Percentiles rank a stretch among this genome's conserved stretches.
phyloP scores from a whole-genome alignment of 2,888 invertebrate genomes.

The Eugnorisma glareosa region DNA sequence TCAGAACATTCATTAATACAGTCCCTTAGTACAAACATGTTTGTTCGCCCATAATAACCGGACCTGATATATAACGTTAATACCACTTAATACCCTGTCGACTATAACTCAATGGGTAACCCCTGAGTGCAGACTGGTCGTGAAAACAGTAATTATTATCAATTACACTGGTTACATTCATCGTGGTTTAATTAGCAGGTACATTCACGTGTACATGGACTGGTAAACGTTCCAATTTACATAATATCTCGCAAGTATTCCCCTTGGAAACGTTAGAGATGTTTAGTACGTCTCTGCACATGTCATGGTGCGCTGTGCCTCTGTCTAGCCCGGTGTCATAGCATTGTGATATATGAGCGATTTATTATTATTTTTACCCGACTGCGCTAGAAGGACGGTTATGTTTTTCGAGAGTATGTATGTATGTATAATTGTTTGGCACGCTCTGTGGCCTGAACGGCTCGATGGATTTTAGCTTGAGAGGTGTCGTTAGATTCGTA shows the following conservation, averaged over 20 bases:
- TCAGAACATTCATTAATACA: slow-evolving; percentile 16
- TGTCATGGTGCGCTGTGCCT: neutral
- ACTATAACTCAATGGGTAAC: slow-evolving; percentile 45
- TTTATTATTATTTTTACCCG: too few species aligned
- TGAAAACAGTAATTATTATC: slow-evolving; percentile 35
- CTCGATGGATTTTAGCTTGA: too few species aligned
- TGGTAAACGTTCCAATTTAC: slow-evolving; percentile 28
- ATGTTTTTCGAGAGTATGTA: too few species aligned
- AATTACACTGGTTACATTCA: slow-evolving; percentile 20
- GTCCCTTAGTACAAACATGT: slow-evolving; percentile 12
- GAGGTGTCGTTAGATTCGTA: too few species aligned
- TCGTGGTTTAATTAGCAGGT: slow-evolving; percentile 34
- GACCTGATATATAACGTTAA: slow-evolving; percentile 8
- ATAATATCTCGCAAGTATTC: neutral
- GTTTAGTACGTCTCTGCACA: neutral
- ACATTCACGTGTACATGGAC: slow-evolving; percentile 12
- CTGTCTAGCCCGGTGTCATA: neutral
- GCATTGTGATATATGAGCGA: neutral
- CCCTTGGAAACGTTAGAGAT: neutral
- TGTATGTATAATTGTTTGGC: too few species aligned
- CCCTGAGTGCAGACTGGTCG: slow-evolving; percentile 16
- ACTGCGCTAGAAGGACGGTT: too few species aligned
- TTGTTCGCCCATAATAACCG: slow-evolving; percentile 18
- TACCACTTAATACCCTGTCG: slow-evolving; percentile 28
- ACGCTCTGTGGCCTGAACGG: too few species aligned